Base-by-base conservation (phyloP, 2,888 invertebrate genomes). In the Euplexia lucipara region DNA sequence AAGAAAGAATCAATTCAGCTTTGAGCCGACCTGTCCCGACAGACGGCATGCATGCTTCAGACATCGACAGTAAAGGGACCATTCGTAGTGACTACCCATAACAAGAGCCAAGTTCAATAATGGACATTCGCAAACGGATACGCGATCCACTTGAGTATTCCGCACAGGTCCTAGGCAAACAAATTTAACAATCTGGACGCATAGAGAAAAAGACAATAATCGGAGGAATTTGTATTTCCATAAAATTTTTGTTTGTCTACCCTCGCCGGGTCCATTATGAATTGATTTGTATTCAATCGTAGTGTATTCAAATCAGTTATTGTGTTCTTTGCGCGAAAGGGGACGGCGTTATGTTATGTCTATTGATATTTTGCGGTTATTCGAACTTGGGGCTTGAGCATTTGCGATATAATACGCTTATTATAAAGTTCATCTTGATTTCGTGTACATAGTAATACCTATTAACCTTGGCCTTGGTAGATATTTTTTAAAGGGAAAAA, bases 251-350 rank as follows among this genome's bases (percentile, higher is more conserved):
- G 85, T 86, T 82, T 83, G 84, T 86, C 82, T 85, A 79, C 82
- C 83, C 73, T 61, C 83, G 68, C 59, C 68, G 82, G 71, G 77
- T 83, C 84, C 85, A 86, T 87, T 89, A 87, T 85, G 86, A 86
- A 86, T 88, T 90, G 90, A 90, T 91, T 91, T 90, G 91, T 91
- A 91, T 91, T 91, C 91, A 83, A 88, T 86, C 78, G 79, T 80
- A 75, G 90, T 90, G 75, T 89, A 91, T 91, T 91, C 89, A 91
- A 91, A 91, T 91, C 86, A 91, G 91, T 91, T 88, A 90, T 91
- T 91, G 90, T 91, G 85, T 89, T 88, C 88, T 90, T 88, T 90
- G 84, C 84, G 81, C 82, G 78, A 85, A 84, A 84, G 84, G 88
- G 86, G 81, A 80, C 86, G 78, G 68, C 62, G 75, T 80, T 79